Evolutionary conservation across 2,113 vertebrate species (phyloP), one percentile per base, ranked within the genome.

Genomic region (Sapayoa aenigma): DNA sequence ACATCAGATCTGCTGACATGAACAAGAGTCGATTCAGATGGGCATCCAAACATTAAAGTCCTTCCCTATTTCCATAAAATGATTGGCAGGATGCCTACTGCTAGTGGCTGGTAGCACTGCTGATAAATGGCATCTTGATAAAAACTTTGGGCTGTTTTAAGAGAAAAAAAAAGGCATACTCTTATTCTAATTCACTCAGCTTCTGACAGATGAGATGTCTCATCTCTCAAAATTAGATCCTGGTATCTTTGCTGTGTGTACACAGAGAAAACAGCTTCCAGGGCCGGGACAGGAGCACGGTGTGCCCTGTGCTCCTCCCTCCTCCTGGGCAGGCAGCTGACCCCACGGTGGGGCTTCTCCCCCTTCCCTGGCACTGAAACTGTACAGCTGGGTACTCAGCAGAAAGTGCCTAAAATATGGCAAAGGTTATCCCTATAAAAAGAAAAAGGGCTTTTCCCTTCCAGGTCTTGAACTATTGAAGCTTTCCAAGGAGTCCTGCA

Each of bases 1-100:
- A 96, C 97, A 97, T 94, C 94, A 96, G 97, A 97, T 97, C 97
- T 98, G 98, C 97, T 97, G 97, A 98, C 96, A 84, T 90, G 97
- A 94, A 96, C 95, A 95, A 94, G 97, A 95, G 96, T 88, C 76
- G 84, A 96, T 96, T 93, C 94, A 96, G 95, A 93, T 91, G 95
- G 95, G 96, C 95, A 97, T 96, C 92, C 95, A 74, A 95, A 96
- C 90, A 94, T 93, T 93, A 89, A 87, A 91, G 95, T 84, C 97
- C 96, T 97, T 84, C 89, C 90, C 90, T n/a, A 95, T 97, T 97
- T 97, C 97, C 96, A 95, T 96, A 93, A 88, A 95, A 76, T 96
- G 96, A 97, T 89, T 97, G 92, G 95, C 95, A 96, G 96, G 83
- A 88, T 55, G 95, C 95, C 97, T 93, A 75, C 73, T 88, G 95